Percentiles rank a stretch among this genome's conserved stretches.
Evolutionary conservation across 2,113 vertebrate species (phyloP).

Genomic region (Oostethus manadensis): DNA sequence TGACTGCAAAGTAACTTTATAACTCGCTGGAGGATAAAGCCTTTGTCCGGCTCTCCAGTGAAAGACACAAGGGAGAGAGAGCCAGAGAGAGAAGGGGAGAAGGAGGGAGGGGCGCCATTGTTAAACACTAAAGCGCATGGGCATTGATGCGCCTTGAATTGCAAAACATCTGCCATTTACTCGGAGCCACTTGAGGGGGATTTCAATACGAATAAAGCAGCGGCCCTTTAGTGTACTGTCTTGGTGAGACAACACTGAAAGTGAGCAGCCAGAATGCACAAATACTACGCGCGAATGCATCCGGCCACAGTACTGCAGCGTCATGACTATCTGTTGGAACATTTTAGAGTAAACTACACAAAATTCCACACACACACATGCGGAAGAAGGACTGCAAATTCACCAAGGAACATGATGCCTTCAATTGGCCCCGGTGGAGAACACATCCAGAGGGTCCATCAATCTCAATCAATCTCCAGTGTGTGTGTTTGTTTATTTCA

Average conservation of each 20-base stretch:
- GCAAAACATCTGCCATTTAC: constrained; percentile 81
- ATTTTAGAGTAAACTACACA: too few species aligned
- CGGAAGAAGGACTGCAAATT: constrained; percentile 1
- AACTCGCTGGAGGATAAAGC: constrained; percentile 77
- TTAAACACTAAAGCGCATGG: constrained; percentile 68
- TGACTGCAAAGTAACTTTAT: constrained; percentile 82
- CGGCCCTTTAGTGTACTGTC: constrained; percentile 43
- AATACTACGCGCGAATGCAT: too few species aligned
- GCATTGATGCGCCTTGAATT: constrained; percentile 76
- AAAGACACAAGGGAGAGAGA: constrained; percentile 76
- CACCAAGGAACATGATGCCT: constrained; percentile 8
- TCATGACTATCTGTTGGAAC: too few species aligned
- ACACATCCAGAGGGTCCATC: background rate
- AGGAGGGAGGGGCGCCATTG: constrained; percentile 72
- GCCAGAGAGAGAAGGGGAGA: constrained; percentile 61
- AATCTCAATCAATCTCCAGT: too few species aligned
- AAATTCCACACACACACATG: too few species aligned
- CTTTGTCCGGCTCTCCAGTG: constrained; percentile 64
- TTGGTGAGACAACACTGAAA: constrained; percentile 45
- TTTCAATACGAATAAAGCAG: constrained; percentile 71
- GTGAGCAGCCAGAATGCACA: background rate
- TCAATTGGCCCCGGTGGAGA: background rate
- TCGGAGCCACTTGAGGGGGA: constrained; percentile 57
- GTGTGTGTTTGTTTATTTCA: too few species aligned
- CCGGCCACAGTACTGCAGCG: too few species aligned